phyloP scores from a whole-genome alignment of 1,140 invertebrate species.

The Apis laboriosa region DNA sequence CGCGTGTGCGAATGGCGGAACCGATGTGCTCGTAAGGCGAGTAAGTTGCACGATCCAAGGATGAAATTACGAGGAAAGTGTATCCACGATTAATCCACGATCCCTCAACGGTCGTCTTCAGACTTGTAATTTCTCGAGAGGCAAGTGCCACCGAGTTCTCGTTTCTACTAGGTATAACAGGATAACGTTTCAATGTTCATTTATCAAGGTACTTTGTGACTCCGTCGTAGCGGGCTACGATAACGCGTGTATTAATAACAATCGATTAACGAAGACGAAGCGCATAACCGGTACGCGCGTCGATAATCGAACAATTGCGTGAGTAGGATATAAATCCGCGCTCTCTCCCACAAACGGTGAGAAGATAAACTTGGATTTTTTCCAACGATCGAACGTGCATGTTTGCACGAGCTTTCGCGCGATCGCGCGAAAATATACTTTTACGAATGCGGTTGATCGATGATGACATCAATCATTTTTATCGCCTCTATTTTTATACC shows the following conservation, averaged over 20 bases:
- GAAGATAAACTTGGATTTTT: constrained; percentile 4
- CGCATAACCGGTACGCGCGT: neutral
- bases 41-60: constrained; percentile 23
- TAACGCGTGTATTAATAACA: constrained; percentile 28
- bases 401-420: constrained; percentile 8
- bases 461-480: constrained; percentile 30
- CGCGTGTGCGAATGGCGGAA: neutral
- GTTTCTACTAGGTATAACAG: neutral
- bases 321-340: constrained; percentile 9
- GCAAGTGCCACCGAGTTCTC: constrained; percentile 27
- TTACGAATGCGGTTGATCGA: constrained; percentile 20
- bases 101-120: constrained; percentile 18
- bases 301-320: constrained; percentile 12
- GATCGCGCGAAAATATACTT: neutral
- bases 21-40: neutral
- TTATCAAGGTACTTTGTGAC: neutral
- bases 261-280: constrained; percentile 18
- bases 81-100: constrained; percentile 42
- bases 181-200: neutral
- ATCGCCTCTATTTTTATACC: constrained; percentile 13
- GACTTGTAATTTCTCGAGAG: constrained; percentile 21
- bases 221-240: neutral
- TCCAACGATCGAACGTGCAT: neutral
- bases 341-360: neutral
- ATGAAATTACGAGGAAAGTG: constrained; percentile 44